A percentile compares a stretch with the other conserved stretches of the same genome.
These are phyloP conservation scores for Halcyon leucocephala DNA, from an alignment of 2,797 vertebrate genomes.

Conservation along the genomic window DNA sequence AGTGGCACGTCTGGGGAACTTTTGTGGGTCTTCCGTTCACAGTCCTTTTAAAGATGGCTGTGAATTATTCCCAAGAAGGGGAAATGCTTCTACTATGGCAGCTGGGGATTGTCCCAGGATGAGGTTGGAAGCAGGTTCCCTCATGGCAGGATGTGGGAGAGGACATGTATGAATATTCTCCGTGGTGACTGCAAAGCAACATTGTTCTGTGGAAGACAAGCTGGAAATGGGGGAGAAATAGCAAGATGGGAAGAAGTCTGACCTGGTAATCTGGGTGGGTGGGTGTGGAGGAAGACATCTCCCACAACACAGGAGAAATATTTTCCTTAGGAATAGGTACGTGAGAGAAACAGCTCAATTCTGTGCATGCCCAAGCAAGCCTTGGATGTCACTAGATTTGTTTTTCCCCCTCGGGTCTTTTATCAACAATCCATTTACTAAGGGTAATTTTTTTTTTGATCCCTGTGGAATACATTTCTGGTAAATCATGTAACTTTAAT, in stretches of 20 bases:
- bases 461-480: background rate
- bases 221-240: too few species aligned
- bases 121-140: background rate
- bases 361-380: background rate
- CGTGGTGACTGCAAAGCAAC: rapidly evolving
- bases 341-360: background rate
- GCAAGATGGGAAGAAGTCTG: background rate
- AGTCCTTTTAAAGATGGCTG: background rate
- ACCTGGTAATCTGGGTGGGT: background rate
- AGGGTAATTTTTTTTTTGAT: background rate
- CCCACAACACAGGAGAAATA: rapidly evolving
- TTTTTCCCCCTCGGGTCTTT: background rate
- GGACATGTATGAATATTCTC: background rate
- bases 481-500: background rate
- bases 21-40: background rate
- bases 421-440: background rate
- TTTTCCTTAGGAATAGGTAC: background rate
- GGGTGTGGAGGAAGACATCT: background rate
- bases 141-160: background rate
- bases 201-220: background rate
- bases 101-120: background rate
- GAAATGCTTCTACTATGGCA: background rate
- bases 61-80: background rate
- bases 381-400: background rate
- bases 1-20: background rate